A percentile compares a stretch with the other conserved stretches of the same genome.
Conservation (phyloP, 92 coral and sea anemone species). For the Porites divaricata region DNA sequence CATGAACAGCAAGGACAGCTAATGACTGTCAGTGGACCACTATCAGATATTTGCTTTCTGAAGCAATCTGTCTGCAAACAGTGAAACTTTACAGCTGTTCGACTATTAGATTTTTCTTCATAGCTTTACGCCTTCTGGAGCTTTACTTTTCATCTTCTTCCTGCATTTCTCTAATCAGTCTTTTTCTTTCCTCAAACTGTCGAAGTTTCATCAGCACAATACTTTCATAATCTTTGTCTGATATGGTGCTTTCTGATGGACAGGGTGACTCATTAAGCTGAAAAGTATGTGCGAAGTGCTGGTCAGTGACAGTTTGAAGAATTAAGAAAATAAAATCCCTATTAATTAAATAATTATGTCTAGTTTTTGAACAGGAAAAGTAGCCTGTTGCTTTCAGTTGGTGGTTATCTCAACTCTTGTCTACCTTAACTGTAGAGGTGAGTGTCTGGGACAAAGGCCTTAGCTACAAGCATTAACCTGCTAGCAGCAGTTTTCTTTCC, state of each 20-base stretch:
- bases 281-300: not conserved
- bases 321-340: too few relatives aligned
- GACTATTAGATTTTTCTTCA: too few relatives aligned
- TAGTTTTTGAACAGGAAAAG: too few relatives aligned
- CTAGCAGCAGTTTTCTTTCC: too few relatives aligned
- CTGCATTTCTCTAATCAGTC: conserved; percentile 84
- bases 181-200: conserved; percentile 94
- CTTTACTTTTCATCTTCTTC: conserved; percentile 60
- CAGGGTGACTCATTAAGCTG: conserved; percentile 15
- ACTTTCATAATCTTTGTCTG: conserved; percentile 86
- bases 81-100: not conserved
- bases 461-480: too few relatives aligned
- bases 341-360: too few relatives aligned
- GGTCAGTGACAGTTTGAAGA: too few relatives aligned
- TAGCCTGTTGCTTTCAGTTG: too few relatives aligned
- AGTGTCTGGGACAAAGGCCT: too few relatives aligned
- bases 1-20: not conserved
- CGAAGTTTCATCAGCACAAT: conserved; percentile 92
- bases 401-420: too few relatives aligned
- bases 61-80: not conserved
- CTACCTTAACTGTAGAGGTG: too few relatives aligned
- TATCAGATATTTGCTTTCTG: too few relatives aligned
- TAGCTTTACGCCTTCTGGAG: not conserved
- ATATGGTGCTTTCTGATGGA: conserved; percentile 22
- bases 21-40: not conserved